Conservation (phyloP, 1,140 invertebrate species). For the Andrena cerasifolii region DNA sequence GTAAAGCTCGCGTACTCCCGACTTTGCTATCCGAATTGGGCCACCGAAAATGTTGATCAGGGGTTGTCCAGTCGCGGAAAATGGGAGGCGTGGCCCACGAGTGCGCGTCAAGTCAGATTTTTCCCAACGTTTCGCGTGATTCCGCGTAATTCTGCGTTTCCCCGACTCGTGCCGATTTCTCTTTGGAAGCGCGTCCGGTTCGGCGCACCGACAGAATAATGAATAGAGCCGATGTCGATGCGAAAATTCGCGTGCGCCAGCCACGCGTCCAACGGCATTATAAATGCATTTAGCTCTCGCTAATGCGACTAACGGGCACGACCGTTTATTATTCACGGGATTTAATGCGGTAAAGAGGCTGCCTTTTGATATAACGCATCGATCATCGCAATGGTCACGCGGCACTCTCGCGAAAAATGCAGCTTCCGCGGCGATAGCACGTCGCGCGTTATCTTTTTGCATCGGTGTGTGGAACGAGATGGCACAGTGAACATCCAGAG, state of each 20-base stretch:
- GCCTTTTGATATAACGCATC: conserved; percentile 3
- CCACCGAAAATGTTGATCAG: too few species aligned
- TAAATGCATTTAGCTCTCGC: conserved; percentile 11
- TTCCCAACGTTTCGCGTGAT: background rate
- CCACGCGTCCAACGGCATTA: background rate
- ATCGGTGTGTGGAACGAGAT: background rate
- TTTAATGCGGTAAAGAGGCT: background rate
- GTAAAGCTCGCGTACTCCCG: background rate
- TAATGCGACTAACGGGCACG: background rate
- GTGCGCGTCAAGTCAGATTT: background rate
- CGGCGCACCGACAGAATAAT: conserved; percentile 3
- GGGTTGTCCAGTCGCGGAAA: too few species aligned
- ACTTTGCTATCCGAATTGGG: too few species aligned
- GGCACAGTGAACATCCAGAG: too few species aligned
- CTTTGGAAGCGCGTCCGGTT: background rate
- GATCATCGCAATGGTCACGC: background rate
- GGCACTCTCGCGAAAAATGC: background rate
- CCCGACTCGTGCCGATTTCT: too few species aligned
- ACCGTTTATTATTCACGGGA: conserved; percentile 23
- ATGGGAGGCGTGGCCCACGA: too few species aligned
- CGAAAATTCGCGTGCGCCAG: background rate
- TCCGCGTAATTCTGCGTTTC: background rate
- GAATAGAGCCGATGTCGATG: conserved; percentile 1
- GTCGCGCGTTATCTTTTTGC: background rate
- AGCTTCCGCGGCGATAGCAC: background rate